Evolutionary conservation across 1,140 invertebrate species (phyloP).

Genomic region (Drosophila kikkawai): DNA sequence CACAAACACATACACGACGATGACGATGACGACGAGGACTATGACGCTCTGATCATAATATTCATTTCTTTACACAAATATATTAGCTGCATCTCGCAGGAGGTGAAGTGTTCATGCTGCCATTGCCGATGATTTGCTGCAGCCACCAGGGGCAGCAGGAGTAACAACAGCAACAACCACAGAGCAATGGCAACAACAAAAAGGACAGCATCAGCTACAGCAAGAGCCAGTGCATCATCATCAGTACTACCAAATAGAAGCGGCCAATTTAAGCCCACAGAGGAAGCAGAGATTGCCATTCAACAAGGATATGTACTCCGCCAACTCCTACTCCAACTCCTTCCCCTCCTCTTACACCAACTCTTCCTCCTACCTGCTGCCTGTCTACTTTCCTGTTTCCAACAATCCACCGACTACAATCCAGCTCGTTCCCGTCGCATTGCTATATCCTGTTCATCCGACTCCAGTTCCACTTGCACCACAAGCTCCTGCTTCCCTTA

Average conservation of each 20-base stretch:
- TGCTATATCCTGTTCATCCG: neutral
- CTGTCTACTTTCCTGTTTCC: neutral
- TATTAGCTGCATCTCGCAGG: conserved; percentile 81
- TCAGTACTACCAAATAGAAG: neutral
- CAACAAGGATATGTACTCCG: neutral
- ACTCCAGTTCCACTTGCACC: neutral
- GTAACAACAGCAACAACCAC: conserved; percentile 19
- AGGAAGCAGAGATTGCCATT: neutral
- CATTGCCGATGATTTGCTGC: conserved; percentile 75
- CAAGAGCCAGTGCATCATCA: conserved; percentile 2
- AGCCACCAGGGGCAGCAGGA: conserved; percentile 20
- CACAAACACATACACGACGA: neutral
- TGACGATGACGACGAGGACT: neutral
- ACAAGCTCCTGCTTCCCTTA: neutral
- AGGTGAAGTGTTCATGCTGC: conserved; percentile 82
- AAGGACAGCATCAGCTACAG: conserved; percentile 2
- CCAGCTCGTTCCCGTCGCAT: neutral
- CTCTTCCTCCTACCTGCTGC: neutral
- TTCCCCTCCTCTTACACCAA: no score
- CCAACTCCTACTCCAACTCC: neutral
- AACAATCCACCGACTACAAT: neutral
- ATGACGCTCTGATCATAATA: conserved; percentile 6
- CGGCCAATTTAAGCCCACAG: neutral
- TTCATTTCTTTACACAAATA: conserved; percentile 79
- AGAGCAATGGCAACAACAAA: conserved; percentile 7